Evolutionary conservation across 2,797 vertebrate species (phyloP).

Genomic region (Apogon talboti): DNA sequence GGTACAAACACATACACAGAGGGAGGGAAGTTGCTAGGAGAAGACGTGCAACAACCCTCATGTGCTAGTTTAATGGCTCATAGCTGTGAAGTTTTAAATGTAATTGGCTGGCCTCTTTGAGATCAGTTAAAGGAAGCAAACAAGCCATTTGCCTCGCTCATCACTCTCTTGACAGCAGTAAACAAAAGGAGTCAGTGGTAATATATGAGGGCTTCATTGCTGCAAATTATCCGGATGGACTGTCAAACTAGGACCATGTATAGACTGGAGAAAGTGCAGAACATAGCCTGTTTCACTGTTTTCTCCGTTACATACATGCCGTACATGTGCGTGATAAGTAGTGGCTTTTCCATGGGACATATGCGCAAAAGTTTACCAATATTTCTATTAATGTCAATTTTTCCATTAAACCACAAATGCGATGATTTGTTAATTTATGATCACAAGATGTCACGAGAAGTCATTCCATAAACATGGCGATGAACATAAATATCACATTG

Average conservation of each 20-base stretch:
- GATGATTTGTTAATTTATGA: no score
- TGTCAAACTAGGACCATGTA: slow-evolving; percentile 3
- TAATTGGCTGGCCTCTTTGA: slow-evolving; percentile 46
- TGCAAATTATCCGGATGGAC: slow-evolving; percentile 49
- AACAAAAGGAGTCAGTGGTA: slow-evolving; percentile 33
- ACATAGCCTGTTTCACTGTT: neutral
- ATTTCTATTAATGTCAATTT: no score
- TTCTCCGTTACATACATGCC: slow-evolving; percentile 20
- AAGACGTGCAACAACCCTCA: slow-evolving; percentile 39
- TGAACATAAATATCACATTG: no score
- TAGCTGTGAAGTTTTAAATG: slow-evolving; percentile 40
- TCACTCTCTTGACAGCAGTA: slow-evolving; percentile 36
- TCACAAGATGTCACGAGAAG: no score
- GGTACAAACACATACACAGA: slow-evolving; percentile 25
- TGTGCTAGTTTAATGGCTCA: slow-evolving; percentile 37
- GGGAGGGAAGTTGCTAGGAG: slow-evolving; percentile 52
- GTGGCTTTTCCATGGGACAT: no score
- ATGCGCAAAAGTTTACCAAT: no score
- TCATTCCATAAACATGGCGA: no score
- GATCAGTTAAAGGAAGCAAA: slow-evolving; percentile 54
- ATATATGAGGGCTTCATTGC: slow-evolving; percentile 26
- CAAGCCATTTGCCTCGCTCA: slow-evolving; percentile 35
- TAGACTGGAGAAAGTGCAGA: neutral
- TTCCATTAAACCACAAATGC: no score
- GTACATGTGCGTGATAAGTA: neutral